Evolutionary conservation across 92 coral and sea anemone species (phyloP).

Genomic region (Epizoanthus scotinus): DNA sequence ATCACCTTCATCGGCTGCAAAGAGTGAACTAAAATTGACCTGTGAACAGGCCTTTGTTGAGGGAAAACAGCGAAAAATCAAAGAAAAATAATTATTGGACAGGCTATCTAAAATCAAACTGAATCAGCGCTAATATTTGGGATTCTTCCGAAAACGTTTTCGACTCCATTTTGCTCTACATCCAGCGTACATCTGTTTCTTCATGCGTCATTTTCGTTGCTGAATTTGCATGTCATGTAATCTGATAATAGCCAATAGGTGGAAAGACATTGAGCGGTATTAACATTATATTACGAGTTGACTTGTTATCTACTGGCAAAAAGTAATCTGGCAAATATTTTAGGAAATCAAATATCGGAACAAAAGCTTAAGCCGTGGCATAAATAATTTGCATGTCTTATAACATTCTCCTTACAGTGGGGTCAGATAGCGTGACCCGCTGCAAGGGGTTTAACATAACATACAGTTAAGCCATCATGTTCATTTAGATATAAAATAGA

Average conservation of each 20-base stretch:
- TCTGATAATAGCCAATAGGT: not conserved
- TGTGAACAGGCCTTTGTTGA: too few relatives aligned
- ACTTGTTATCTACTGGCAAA: not conserved
- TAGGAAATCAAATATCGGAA: not conserved
- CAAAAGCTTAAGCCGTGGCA: not conserved
- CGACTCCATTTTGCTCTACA: not conserved
- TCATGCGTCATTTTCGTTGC: not conserved
- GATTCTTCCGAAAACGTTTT: not conserved
- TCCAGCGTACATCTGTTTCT: not conserved
- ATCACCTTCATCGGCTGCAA: too few relatives aligned
- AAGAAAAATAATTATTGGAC: too few relatives aligned
- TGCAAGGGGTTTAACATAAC: slow-evolving; percentile 5
- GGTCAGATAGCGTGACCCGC: slow-evolving; percentile 24
- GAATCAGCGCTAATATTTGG: too few relatives aligned
- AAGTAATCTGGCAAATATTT: not conserved
- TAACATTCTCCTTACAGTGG: not conserved
- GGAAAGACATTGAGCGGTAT: not conserved
- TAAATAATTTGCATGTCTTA: not conserved
- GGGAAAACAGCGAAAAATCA: too few relatives aligned
- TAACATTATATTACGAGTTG: not conserved
- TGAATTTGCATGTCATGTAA: not conserved
- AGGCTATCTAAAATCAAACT: too few relatives aligned
- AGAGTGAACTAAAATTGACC: too few relatives aligned
- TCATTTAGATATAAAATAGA: not conserved
- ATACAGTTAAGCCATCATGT: slow-evolving; percentile 6